Conservation (phyloP, 2,113 vertebrate genomes). For the Odobenus rosmarus region DNA sequence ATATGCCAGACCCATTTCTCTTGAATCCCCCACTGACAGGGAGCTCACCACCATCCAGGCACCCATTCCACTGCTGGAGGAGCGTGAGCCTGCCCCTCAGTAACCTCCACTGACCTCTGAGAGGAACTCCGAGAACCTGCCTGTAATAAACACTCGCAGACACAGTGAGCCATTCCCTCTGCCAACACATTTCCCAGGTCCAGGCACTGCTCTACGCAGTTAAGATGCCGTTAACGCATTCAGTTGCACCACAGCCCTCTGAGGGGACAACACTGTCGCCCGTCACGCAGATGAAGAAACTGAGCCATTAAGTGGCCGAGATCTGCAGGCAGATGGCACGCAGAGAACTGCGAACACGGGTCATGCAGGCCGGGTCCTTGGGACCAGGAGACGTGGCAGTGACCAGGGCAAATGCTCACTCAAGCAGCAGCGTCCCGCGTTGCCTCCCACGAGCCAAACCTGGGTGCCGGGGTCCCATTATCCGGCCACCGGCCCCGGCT, state of each 20-base stretch:
- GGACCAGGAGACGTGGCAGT: background rate
- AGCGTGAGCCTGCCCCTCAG: background rate
- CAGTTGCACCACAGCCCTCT: background rate
- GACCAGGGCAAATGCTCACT: no score
- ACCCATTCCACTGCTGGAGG: background rate
- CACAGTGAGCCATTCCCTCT: background rate
- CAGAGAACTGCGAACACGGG: background rate
- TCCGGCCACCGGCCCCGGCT: fast-evolving
- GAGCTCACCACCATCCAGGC: background rate
- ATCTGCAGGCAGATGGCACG: fast-evolving
- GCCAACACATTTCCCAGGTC: background rate
- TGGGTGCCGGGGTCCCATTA: no score
- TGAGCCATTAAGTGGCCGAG: background rate
- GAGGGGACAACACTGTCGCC: fast-evolving
- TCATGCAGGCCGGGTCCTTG: background rate
- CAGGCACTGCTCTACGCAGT: background rate
- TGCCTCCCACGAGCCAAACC: background rate
- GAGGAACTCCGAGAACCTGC: background rate
- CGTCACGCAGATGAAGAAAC: background rate
- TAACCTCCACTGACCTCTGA: background rate
- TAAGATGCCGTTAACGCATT: fast-evolving
- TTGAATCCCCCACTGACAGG: background rate
- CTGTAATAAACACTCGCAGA: background rate
- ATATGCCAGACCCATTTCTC: fast-evolving
- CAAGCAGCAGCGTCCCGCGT: background rate